Evolutionary conservation across 2,888 invertebrate species (phyloP), one percentile per base, ranked within the genome.

Genomic region (Pseudoips prasinana): DNA sequence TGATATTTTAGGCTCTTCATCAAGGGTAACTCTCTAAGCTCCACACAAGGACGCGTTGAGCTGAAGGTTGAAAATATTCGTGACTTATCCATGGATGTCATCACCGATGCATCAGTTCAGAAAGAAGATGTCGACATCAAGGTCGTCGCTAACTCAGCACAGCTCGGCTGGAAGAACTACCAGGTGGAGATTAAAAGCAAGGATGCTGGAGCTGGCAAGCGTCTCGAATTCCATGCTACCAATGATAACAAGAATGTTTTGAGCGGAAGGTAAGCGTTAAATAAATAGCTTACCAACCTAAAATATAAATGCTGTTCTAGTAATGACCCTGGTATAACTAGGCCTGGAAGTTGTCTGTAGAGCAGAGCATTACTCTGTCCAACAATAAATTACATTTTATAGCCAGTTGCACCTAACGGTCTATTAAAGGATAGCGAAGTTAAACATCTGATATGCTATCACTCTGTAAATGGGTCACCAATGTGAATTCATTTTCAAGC

Each of bases 51-150:
- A 39, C 91, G 90, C 46, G 71, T 91, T n/a, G 90, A 90, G 25
- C 7, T 91, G 0, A 90, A 90, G 27, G 36, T 92, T 0, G 84
- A 86, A 22, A 90, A 92, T 52, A 54, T 91, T 8, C 74, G 71
- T 1, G 87, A 91, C 27, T 77, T 93, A 39, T 76, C 84, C 30
- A 64, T 92, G 0, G 90, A 92, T 39, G 78, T 89, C 0, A 80
- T 74, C 20, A 63, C 90, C 0, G 92, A 92, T 33, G 89, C 88
- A 0, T 90, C 90, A 29, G 69, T 92, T 1, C 90, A 89, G 32
- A 80, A 92, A 10, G 94, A 95, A 45, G 91, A 94, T 53, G 92
- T 95, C 35, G 73, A 82, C 31, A 63, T 95, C 18, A 90, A 91
- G 42, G 61, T 90, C 0, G 86, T 90, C 41, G 88, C 92, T 7